phyloP scores from a whole-genome alignment of 2,888 invertebrate species.

The Patella pellucida region DNA sequence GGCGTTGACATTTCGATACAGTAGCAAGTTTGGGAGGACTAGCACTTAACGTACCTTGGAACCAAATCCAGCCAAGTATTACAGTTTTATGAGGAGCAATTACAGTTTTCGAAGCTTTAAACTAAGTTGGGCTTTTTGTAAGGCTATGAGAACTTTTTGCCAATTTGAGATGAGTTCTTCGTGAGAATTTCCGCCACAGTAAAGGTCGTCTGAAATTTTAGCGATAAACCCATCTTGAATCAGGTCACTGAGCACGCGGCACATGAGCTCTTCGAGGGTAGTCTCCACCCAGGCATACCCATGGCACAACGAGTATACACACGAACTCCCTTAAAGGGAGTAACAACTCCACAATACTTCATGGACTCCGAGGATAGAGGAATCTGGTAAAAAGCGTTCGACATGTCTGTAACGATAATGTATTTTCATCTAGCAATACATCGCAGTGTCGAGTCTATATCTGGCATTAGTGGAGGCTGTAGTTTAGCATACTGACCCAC shows the following conservation, averaged over 20 bases:
- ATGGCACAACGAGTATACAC: conserved; percentile 42
- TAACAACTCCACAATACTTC: conserved; percentile 47
- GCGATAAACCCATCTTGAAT: conserved; percentile 28
- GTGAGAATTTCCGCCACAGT: conserved; percentile 22
- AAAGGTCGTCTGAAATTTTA: conserved; percentile 37
- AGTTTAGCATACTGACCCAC: conserved; percentile 43
- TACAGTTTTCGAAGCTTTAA: not conserved
- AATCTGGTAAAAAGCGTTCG: conserved; percentile 43
- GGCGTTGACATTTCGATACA: not conserved
- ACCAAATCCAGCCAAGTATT: not conserved
- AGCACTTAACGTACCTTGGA: not conserved
- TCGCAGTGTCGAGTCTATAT: conserved; percentile 34
- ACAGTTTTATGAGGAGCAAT: not conserved
- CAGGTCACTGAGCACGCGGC: conserved; percentile 33
- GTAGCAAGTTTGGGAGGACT: not conserved
- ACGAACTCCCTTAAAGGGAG: conserved; percentile 44
- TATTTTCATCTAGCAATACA: conserved; percentile 15
- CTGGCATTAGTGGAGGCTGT: conserved; percentile 33
- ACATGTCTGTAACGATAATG: too few relatives aligned
- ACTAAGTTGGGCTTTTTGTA: not conserved
- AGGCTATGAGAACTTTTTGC: conserved; percentile 22
- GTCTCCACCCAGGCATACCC: conserved; percentile 51
- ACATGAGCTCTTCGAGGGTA: conserved; percentile 35
- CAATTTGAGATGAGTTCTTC: conserved; percentile 24
- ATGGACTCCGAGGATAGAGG: conserved; percentile 38